These are phyloP conservation scores for Ceratina japonica DNA, from an alignment of 1,140 invertebrate species.

Conservation along the genomic window DNA sequence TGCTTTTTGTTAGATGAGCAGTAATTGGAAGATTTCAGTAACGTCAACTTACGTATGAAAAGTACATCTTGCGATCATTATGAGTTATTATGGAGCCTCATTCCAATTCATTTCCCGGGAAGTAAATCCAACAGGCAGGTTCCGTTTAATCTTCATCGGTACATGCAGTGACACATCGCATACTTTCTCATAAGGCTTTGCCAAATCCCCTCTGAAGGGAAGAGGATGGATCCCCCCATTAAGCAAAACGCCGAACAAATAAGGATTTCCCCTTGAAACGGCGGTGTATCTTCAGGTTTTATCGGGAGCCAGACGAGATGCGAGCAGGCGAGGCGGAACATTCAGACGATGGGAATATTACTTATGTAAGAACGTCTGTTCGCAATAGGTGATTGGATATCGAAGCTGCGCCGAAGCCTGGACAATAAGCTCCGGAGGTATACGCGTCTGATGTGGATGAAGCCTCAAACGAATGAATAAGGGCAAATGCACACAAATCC, in stretches of 20 bases:
- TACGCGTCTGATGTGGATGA: not conserved
- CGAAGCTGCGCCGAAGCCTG: not conserved
- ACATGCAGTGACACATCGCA: slow-evolving; percentile 40
- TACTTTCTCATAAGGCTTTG: slow-evolving; percentile 50
- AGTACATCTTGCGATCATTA: not conserved
- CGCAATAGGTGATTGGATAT: not conserved
- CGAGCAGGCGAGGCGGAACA: slow-evolving; percentile 56
- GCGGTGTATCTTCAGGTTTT: slow-evolving; percentile 44
- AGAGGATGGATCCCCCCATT: slow-evolving; percentile 61
- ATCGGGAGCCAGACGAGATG: slow-evolving; percentile 55
- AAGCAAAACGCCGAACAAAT: slow-evolving; percentile 67
- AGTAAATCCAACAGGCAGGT: slow-evolving; percentile 10
- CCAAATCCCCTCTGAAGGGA: slow-evolving; percentile 55
- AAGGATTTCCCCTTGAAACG: slow-evolving; percentile 55
- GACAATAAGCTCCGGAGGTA: not conserved
- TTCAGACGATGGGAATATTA: slow-evolving; percentile 22
- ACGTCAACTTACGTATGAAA: not conserved
- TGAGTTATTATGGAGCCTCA: not conserved
- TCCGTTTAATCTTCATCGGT: slow-evolving; percentile 46
- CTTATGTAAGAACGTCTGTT: slow-evolving; percentile 18
- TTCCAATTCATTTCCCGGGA: not conserved
- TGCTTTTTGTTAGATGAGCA: no score
- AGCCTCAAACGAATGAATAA: no score
- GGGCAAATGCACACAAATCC: no score
- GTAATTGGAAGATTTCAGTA: no score